A percentile compares a stretch with the other conserved stretches of the same genome.
Conservation (phyloP, 2,113 vertebrate genomes). For the Noturus placidus region DNA sequence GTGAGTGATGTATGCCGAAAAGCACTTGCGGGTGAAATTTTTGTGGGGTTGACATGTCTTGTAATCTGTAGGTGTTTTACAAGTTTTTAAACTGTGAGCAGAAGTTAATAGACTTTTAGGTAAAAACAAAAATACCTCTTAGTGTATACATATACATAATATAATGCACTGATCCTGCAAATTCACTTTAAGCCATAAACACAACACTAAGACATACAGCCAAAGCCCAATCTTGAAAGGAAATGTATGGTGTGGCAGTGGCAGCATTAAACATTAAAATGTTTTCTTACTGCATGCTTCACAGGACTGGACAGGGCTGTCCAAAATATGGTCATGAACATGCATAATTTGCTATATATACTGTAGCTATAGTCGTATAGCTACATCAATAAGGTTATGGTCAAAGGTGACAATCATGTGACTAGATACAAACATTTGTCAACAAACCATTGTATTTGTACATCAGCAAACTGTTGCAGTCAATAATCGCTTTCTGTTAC, state of each 20-base stretch:
- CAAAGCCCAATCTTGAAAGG: neutral
- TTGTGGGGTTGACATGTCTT: neutral
- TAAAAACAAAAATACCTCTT: neutral
- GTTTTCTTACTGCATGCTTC: neutral
- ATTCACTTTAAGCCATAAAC: neutral
- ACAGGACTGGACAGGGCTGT: neutral
- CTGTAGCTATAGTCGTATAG: neutral
- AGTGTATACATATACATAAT: neutral
- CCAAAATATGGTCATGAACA: neutral
- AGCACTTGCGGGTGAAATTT: neutral
- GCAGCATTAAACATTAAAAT: neutral
- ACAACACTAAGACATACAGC: neutral
- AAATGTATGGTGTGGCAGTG: neutral
- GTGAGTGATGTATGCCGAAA: neutral
- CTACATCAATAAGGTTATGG: neutral
- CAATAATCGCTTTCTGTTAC: neutral
- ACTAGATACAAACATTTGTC: neutral
- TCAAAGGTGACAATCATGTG: neutral
- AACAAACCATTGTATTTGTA: neutral
- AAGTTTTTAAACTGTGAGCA: too few species aligned
- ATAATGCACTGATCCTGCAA: neutral
- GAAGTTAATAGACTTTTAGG: too few species aligned
- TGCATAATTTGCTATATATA: neutral
- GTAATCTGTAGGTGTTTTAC: too few species aligned
- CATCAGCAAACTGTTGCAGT: neutral